Evolutionary conservation across 2,113 vertebrate species (phyloP), one percentile per base, ranked within the genome.

Genomic region (Neopipo cinnamomea): DNA sequence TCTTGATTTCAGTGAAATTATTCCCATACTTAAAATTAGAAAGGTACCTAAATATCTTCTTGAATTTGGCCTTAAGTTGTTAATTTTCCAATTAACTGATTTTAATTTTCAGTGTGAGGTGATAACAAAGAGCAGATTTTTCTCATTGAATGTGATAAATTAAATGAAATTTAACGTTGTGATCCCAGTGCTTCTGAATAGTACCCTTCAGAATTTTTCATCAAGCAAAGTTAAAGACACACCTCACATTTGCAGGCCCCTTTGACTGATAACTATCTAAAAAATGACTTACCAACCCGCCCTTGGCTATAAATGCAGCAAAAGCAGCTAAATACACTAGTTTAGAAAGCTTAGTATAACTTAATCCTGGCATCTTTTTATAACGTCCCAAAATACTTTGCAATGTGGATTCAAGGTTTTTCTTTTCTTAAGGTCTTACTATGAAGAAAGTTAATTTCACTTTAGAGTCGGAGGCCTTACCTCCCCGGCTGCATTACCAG

Each of bases 361-460:
- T 95, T 95, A 94, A 86, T 95, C 85, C 85, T 49, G 21, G 59
- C 76, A 91, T 89, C 42, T 84, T 70, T 93, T 95, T 84, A 56
- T 75, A 84, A 82, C 30, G 5, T 22, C 84, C 72, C 87, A 75
- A 96, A 94, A 93, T 62, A 85, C 82, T 92, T 87, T 53, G 81
- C 62, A 80, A 75, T 46, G 65, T 2, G 6, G 85, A 93, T 88
- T 44, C 63, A 47, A 88, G 95, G 72, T 73, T 96, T 96, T 96
- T 94, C 93, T 94, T 95, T 95, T 93, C 95, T 95, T 78, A 88
- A 93, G 75, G 91, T 73, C 84, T 87, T 81, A 46, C 95, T 95
- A 81, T 65, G 82, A 83, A 81, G 95, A 96, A 97, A 97, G 96
- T 97, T 96, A 94, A 96, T 98, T 97, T 97, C 89, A 61, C 79